Evolutionary conservation across 2,888 invertebrate genomes (phyloP), one percentile per base, ranked within the genome.

Genomic region (Eupithecia subumbrata): DNA sequence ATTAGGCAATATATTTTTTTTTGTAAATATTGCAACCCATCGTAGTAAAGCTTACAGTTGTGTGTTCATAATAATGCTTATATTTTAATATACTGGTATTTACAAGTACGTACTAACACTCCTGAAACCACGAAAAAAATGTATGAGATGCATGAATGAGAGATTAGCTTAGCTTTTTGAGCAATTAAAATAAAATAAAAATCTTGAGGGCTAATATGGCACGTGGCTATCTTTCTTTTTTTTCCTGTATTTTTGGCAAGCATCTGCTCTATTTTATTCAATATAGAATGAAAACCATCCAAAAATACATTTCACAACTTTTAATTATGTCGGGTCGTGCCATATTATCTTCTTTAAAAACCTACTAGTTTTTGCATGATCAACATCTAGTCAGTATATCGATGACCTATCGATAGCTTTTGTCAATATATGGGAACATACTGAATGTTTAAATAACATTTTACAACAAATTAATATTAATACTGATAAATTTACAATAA

Each of bases 1-100:
- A 56, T 22, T n/a, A 22, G 18, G 56, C 56, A 22, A 22, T 56
- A 22, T 56, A 52, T 56, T 56, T 12, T 2, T 56, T 56, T 56
- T 12, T 12, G 12, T 56, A 5, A 11, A 56, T 56, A 56, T 56
- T 22, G n/a, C 12, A n/a, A n/a, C 18, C 56, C 22, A 56, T 56
- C 52, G 52, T 52, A 3, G n/a, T n/a, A n/a, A n/a, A 22, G 56
- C 11, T 22, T 12, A 66, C 66, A 66, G 66, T 66, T 66, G 66
- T 66, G 66, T 66, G 66, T 66, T 66, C 66, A 66, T n/a, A 37
- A 34, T 66, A 30, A 66, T 66, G 64, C 64, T 34, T 64, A 64
- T 37, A 30, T 66, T n/a, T 34, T 37, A n/a, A n/a, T 66, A 1
- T 34, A 37, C 22, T 56, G 56, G 18, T 56, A 56, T 56, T 56